Percentiles rank a stretch among this genome's conserved stretches.
Conservation (phyloP, 2,888 invertebrate genomes). For the Caenorhabditis parvicauda region DNA sequence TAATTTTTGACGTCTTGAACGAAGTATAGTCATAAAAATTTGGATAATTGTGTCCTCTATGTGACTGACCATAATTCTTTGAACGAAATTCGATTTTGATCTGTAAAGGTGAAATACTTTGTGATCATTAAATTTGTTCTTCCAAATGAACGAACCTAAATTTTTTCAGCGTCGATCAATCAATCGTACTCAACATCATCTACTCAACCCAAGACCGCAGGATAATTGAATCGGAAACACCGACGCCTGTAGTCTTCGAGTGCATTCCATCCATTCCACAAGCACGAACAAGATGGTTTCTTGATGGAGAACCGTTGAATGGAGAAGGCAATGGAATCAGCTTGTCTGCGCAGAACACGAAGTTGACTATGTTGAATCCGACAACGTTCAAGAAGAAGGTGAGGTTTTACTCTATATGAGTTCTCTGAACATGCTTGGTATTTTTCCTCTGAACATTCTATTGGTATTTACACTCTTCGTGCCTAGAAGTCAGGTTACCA, state of each 20-base stretch:
- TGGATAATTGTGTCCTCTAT: no score
- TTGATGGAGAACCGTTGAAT: slow-evolving; percentile 29
- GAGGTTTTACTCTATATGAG: neutral
- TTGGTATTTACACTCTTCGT: no score
- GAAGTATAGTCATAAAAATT: no score
- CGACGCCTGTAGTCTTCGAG: slow-evolving; percentile 21
- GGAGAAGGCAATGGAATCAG: slow-evolving; percentile 25
- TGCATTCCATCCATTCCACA: slow-evolving; percentile 21
- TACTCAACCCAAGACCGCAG: slow-evolving; percentile 18
- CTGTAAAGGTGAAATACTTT: neutral
- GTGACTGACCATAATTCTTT: no score
- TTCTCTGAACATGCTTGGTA: neutral
- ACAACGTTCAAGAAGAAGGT: slow-evolving; percentile 17
- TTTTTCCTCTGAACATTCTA: no score
- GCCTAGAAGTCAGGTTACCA: no score
- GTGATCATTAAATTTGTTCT: neutral
- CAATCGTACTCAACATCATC: slow-evolving; percentile 11
- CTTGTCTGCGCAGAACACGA: slow-evolving; percentile 6
- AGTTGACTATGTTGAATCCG: slow-evolving; percentile 20
- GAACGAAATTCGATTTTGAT: neutral
- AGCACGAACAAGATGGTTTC: slow-evolving; percentile 29
- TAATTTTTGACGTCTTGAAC: no score
- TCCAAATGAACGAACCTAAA: no score
- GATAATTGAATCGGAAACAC: slow-evolving; percentile 11
- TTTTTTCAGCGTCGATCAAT: no score